Conservation (phyloP, 2,888 invertebrate genomes). For the Autographa pulchrina region DNA sequence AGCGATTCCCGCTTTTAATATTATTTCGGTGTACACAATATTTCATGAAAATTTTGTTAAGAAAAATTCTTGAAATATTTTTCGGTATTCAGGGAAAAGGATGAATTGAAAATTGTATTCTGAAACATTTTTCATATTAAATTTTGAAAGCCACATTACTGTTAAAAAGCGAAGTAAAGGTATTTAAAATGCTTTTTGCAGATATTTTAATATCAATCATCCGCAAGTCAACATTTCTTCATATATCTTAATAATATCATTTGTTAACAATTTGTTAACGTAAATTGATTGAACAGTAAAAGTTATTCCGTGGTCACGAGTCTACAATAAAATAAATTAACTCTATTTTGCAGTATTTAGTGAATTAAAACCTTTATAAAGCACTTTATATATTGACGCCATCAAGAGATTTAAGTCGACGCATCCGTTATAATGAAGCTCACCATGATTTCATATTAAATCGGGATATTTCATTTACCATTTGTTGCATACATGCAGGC, state of each 20-base stretch:
- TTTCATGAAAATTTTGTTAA: not conserved
- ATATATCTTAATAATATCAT: too few species aligned
- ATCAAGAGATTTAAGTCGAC: slow-evolving; percentile 34
- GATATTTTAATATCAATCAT: not conserved
- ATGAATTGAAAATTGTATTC: not conserved
- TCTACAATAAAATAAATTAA: not conserved
- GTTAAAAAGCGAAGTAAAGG: too few species aligned
- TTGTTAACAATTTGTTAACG: too few species aligned
- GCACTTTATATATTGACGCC: slow-evolving; percentile 2
- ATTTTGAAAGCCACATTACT: not conserved
- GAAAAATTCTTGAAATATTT: not conserved
- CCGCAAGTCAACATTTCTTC: too few species aligned
- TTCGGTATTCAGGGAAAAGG: not conserved
- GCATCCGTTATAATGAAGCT: slow-evolving; percentile 27
- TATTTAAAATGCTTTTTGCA: not conserved
- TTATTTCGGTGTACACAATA: slow-evolving; percentile 4
- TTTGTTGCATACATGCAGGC: not conserved
- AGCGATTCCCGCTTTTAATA: not conserved
- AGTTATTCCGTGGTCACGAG: not conserved
- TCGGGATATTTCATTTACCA: not conserved
- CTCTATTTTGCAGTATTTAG: not conserved
- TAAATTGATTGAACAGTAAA: not conserved
- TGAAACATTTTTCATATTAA: not conserved
- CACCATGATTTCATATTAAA: slow-evolving; percentile 12
- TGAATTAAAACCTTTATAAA: slow-evolving; percentile 1